Evolutionary conservation across 2,888 invertebrate genomes (phyloP).

Genomic region (Julus scanicus): DNA sequence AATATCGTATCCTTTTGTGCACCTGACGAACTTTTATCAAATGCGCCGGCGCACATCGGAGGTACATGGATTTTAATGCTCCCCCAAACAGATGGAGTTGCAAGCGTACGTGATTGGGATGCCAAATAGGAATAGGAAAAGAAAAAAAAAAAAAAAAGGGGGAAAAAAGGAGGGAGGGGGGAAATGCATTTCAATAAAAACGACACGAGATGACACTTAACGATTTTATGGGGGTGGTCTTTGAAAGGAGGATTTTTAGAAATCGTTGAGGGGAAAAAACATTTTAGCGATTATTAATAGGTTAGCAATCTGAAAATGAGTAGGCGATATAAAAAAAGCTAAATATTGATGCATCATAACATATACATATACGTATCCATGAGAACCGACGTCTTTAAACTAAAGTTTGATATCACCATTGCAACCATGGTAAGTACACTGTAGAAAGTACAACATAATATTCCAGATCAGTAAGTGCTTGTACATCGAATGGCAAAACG

Average conservation of each 20-base stretch:
- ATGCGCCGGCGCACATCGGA: neutral
- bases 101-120: constrained; percentile 13
- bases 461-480: too few species aligned
- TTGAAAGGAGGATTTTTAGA: constrained; percentile 13
- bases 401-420: too few species aligned
- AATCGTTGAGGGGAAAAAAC: neutral
- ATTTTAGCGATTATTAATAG: constrained; percentile 37
- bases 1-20: constrained; percentile 15
- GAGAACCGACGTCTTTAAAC: too few species aligned
- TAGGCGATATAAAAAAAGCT: neutral
- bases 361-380: too few species aligned
- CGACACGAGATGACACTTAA: constrained; percentile 45
- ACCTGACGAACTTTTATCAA: neutral
- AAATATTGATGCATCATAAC: neutral
- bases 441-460: too few species aligned
- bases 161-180: too few species aligned
- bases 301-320: neutral
- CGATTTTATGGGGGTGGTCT: constrained; percentile 36
- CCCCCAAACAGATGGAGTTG: neutral
- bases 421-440: too few species aligned
- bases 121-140: neutral
- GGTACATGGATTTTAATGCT: neutral
- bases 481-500: too few species aligned
- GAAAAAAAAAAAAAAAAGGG: neutral
- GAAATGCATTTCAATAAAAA: neutral